Evolutionary conservation across 1,140 invertebrate species (phyloP).

Genomic region (Rhyacophila brunnea): DNA sequence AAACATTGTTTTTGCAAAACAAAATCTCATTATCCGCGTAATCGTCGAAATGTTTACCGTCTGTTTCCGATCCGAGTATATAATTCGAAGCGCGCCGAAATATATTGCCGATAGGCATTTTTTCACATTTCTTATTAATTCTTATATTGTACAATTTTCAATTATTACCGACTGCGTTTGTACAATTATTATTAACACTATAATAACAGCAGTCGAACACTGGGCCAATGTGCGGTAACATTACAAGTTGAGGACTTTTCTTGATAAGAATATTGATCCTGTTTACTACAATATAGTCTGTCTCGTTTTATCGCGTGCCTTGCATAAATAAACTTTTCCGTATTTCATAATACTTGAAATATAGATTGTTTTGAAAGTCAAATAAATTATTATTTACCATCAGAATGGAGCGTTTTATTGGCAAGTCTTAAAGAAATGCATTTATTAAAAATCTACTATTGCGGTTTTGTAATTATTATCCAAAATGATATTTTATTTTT

Average conservation of each 20-base stretch:
- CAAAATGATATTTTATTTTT: no score
- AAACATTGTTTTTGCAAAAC: slow-evolving; percentile 93
- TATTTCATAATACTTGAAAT: no score
- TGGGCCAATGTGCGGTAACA: slow-evolving; percentile 3
- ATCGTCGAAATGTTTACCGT: slow-evolving; percentile 56
- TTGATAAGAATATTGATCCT: slow-evolving; percentile 27
- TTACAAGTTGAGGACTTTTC: slow-evolving; percentile 15
- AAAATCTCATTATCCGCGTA: slow-evolving; percentile 81
- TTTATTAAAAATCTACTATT: no score
- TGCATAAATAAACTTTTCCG: no score
- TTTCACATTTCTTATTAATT: slow-evolving; percentile 16
- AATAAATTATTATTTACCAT: no score
- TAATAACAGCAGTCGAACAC: slow-evolving; percentile 5
- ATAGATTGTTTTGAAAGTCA: no score
- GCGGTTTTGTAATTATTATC: no score
- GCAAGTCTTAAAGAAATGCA: no score
- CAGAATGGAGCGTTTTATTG: no score
- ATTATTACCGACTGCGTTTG: background rate
- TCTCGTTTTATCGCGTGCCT: slow-evolving; percentile 13
- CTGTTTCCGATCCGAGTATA: slow-evolving; percentile 68
- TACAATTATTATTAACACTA: slow-evolving; percentile 2
- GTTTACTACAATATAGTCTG: slow-evolving; percentile 12
- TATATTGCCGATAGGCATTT: slow-evolving; percentile 74
- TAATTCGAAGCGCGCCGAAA: slow-evolving; percentile 74
- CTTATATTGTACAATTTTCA: background rate